Base-by-base conservation (phyloP, 2,888 invertebrate species). In the Diaphora mendica region DNA sequence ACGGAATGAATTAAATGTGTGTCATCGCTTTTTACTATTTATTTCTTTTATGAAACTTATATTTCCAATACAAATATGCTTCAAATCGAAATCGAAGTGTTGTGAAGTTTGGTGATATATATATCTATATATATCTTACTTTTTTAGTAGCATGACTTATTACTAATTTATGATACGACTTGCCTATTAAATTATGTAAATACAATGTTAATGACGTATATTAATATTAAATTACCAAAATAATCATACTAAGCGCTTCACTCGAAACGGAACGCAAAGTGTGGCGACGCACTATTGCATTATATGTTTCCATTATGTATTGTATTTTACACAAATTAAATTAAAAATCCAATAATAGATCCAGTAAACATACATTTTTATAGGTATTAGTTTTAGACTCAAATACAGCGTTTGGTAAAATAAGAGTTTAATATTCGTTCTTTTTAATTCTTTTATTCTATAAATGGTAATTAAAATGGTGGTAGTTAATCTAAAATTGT, bases 1-100 rank as follows among this genome's bases (percentile, higher is more conserved):
- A 70, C 17, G 71, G 13, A 68, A 26, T 59, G 20, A 51, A 64
- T 70, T 26, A 39, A 20, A 64, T 20, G 17, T 17, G 3, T 62
- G 65, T 8, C 9, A 68, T 39, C 59, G 26, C 15, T 55, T 20
- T 30, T 59, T 23, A 33, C 7, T n/a, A 59, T 55, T 1, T 33
- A 3, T 48, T 69, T 71, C 11, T 65, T 33, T 44, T 30, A 39
- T 55, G 5, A 74, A 74, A 71, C 30, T 26, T 26, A 67, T 51
- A 67, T 66, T 67, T 39, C 64, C 51, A 20, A 20, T 62, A 70
- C 35, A 69, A 73, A 73, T 17, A 39, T 39, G 3, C 17, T 20
- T 15, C 17, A 26, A 39, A 59, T 5, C 39, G 55, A 9, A 59
- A 2, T 8, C 17, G 30, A 62, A 30, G 30, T 62, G 17, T 30